Conservation (phyloP, 1,140 invertebrate species). For the Phymastichus coffea region DNA sequence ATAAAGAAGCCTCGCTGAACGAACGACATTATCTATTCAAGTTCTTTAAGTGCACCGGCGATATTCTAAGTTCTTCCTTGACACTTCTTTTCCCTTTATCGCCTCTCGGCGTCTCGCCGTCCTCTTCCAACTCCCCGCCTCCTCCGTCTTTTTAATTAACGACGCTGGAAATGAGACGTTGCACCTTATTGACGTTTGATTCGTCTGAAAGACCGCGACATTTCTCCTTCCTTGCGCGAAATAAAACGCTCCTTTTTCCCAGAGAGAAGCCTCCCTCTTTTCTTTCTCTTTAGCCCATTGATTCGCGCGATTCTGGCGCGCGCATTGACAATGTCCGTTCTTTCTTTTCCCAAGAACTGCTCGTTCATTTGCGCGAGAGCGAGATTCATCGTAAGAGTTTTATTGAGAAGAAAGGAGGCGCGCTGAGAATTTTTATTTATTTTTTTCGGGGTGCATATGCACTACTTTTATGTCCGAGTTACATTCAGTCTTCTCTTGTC, state of each 20-base stretch:
- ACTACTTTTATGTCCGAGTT: constrained; percentile 4
- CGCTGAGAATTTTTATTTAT: constrained; percentile 2
- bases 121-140: constrained; percentile 1
- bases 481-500: neutral
- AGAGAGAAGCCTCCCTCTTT: neutral
- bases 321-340: neutral
- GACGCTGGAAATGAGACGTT: constrained; percentile 44
- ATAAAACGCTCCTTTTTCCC: neutral
- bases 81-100: constrained; percentile 12
- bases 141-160: constrained; percentile 43
- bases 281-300: neutral
- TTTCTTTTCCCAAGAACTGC: constrained; percentile 16
- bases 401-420: neutral
- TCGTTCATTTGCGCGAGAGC: constrained; percentile 18
- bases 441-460: neutral
- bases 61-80: constrained; percentile 30
- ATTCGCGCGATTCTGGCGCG: constrained; percentile 6
- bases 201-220: constrained; percentile 29
- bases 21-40: constrained; percentile 29
- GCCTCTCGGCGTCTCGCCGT: constrained; percentile 1
- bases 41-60: constrained; percentile 22
- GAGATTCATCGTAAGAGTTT: too few species aligned
- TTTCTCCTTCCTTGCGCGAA: constrained; percentile 7
- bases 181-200: constrained; percentile 44
- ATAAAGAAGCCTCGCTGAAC: constrained; percentile 20